Evolutionary conservation across 2,113 vertebrate species (phyloP), one percentile per base, ranked within the genome.

Genomic region (Clarias magur): DNA sequence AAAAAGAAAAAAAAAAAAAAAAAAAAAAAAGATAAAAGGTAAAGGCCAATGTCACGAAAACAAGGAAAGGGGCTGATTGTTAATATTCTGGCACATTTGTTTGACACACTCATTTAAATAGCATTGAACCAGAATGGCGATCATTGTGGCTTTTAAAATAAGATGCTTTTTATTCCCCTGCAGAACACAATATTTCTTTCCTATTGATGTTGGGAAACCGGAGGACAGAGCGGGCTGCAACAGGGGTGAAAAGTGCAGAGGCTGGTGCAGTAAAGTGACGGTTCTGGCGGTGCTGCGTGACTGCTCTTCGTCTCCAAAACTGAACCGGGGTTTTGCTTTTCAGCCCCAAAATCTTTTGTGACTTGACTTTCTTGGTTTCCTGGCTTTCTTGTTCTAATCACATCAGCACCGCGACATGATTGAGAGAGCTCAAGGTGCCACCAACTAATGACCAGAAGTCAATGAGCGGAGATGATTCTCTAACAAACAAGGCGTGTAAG

Each of bases 71-170:
- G 75, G 30, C 62, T 87, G 81, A 81, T 48, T 42, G 70, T 63
- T 87, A 87, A 90, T 87, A 87, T 90, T 83, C 85, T 65, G 79
- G 63, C 48, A 87, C 82, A 67, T 80, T 83, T 79, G 83, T 87
- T 85, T 87, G 63, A 73, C 85, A 80, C 38, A 42, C 59, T 85
- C 80, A 84, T 89, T 89, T 34, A 80, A 89, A 91, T 81, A 57
- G 76, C 63, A 76, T 63, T n/a, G 4, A 82, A 78, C 54, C 86
- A 65, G 70, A 87, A 67, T 70, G 54, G 65, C 42, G 57, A 63
- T 86, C 59, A 78, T 17, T 59, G 19, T 76, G 82, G 59, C 60
- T 86, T 86, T 90, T 89, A 63, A 87, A 90, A 84, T 38, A 75
- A 85, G 67, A 82, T 82, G 59, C 68, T 53, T 86, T 86, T 83